Evolutionary conservation across 1,140 invertebrate genomes (phyloP).

Genomic region (Megalopta genalis): DNA sequence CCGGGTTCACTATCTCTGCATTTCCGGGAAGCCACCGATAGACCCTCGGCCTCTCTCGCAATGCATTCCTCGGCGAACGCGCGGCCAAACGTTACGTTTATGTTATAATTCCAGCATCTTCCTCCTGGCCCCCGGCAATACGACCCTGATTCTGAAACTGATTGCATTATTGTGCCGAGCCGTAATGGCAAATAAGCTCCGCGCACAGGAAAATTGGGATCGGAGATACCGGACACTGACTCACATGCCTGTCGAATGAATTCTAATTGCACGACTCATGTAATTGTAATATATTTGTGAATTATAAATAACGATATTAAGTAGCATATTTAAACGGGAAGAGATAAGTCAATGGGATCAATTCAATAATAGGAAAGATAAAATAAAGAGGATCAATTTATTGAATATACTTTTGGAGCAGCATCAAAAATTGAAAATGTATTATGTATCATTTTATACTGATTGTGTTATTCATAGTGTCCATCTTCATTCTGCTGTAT

Average conservation of each 20-base stretch:
- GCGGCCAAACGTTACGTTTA: constrained; percentile 56
- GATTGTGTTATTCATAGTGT: too few relatives aligned
- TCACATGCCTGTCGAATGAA: not conserved
- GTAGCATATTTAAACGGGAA: too few relatives aligned
- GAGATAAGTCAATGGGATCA: too few relatives aligned
- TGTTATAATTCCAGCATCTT: constrained; percentile 46
- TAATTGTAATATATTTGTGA: too few relatives aligned
- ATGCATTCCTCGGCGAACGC: constrained; percentile 43
- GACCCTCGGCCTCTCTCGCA: constrained; percentile 36
- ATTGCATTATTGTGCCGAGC: not conserved
- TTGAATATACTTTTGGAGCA: too few relatives aligned
- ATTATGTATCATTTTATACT: too few relatives aligned
- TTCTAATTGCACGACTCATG: not conserved
- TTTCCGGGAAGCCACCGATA: constrained; percentile 53
- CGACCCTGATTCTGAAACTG: constrained; percentile 7
- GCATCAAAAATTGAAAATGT: too few relatives aligned
- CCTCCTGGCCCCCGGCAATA: not conserved
- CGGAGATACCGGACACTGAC: not conserved
- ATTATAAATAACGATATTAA: too few relatives aligned
- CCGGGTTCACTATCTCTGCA: constrained; percentile 53
- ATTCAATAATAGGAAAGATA: too few relatives aligned
- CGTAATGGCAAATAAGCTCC: not conserved
- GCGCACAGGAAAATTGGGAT: not conserved
- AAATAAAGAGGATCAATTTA: too few relatives aligned
- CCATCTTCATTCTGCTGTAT: too few relatives aligned